Evolutionary conservation across 2,113 vertebrate species (phyloP), one percentile per base, ranked within the genome.

Genomic region (Aspiorhynchus laticeps): DNA sequence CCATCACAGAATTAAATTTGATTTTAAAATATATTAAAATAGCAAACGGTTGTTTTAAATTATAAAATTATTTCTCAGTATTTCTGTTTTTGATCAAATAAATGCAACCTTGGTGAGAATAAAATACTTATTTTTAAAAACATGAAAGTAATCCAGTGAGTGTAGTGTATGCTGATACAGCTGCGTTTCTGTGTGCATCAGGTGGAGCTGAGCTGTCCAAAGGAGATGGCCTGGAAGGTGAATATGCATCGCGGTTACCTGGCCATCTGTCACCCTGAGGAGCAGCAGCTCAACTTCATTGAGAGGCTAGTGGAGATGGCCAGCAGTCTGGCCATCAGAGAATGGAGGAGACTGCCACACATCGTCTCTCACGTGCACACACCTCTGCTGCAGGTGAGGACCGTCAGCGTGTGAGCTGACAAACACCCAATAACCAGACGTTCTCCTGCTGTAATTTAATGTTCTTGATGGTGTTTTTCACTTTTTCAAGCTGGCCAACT

Each of bases 181-280:
- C 28, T 15, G 46, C 36, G 51, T 21, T 36, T 53, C 17, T 79
- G 0, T 59, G 76, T 86, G 1, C 0, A 0, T 0, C 89, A 99
- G 98, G 98, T 99, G 91, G 98, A 99, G 91, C 84, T 98, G 86
- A 99, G 98, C 65, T 99, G 98, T 88, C 98, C 98, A 0, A 99
- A 99, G 75, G 98, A 99, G 94, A 99, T 99, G 97, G 97, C 97
- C 0, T 99, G 98, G 98, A 99, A 98, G 75, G 98, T 99, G 84
- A 99, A 99, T 90, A 98, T 99, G 98, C 99, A 99, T 91, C 96
- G 98, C 0, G 98, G 98, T 0, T 99, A 99, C 91, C 92, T 99
- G 90, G 98, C 98, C 3, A 99, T 99, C 93, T 99, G 98, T 93
- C 97, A 99, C 85, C 98, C 98, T 0, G 98, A 99, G 88, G 98